A percentile compares a stretch with the other conserved stretches of the same genome.
Evolutionary conservation across 2,888 invertebrate genomes (phyloP).

Genomic region (Cosmia trapezina): DNA sequence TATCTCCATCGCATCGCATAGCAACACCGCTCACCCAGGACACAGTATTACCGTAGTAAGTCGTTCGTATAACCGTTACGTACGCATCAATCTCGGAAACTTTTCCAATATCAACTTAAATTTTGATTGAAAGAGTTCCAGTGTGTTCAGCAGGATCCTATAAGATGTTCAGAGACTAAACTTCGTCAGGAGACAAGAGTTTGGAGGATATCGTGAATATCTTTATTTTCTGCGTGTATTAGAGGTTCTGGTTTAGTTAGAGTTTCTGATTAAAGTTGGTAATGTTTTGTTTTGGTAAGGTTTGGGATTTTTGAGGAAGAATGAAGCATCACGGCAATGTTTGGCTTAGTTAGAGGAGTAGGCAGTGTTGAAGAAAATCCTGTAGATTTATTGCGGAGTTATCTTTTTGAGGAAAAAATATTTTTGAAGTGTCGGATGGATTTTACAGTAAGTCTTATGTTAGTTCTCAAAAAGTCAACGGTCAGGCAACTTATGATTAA

Average conservation of each 20-base stretch:
- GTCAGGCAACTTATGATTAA: too few species aligned
- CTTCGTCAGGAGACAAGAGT: conserved; percentile 45
- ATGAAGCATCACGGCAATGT: neutral
- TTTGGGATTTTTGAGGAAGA: neutral
- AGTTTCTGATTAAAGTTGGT: neutral
- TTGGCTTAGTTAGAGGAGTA: neutral
- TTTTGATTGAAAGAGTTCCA: conserved; percentile 79
- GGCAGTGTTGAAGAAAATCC: neutral
- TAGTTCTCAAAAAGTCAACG: too few species aligned
- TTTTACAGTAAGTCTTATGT: too few species aligned
- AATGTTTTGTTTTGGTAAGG: conserved; percentile 12
- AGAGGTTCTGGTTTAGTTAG: conserved; percentile 10
- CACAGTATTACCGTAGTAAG: conserved; percentile 20
- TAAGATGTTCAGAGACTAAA: conserved; percentile 45
- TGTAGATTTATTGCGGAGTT: neutral
- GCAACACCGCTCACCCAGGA: conserved; percentile 6
- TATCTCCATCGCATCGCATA: conserved; percentile 1
- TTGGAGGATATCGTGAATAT: conserved; percentile 30
- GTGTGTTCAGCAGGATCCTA: conserved; percentile 57
- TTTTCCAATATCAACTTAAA: conserved; percentile 82
- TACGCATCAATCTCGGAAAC: conserved; percentile 76
- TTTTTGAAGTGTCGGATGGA: too few species aligned
- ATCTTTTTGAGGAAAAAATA: neutral
- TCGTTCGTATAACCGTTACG: conserved; percentile 62
- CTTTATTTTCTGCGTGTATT: conserved; percentile 27